phyloP scores from a whole-genome alignment of 2,888 invertebrate species.

The Sphaerophoria rueppellii region DNA sequence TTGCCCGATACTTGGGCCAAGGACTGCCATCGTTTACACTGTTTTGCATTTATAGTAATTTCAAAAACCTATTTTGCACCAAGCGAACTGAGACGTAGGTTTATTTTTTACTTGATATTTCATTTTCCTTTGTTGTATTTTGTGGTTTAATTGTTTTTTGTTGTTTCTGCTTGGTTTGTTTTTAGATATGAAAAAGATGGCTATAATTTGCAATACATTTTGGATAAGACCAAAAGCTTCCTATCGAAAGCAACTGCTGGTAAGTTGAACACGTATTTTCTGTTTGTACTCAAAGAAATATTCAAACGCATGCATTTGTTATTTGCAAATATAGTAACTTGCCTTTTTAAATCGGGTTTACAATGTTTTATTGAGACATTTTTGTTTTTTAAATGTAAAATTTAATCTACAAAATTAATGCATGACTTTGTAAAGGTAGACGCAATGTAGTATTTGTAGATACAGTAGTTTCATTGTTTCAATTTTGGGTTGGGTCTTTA shows the following conservation, averaged over 20 bases:
- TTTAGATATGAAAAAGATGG: conserved; percentile 81
- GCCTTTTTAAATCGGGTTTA: conserved; percentile 34
- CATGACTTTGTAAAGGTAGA: conserved; percentile 44
- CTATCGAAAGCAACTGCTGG: conserved; percentile 82
- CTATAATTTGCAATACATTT: conserved; percentile 82
- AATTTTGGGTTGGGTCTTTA: not conserved
- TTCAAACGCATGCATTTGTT: conserved; percentile 38
- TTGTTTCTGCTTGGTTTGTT: conserved; percentile 26
- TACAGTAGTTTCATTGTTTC: conserved; percentile 7
- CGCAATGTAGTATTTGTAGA: not conserved
- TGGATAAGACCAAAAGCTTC: conserved; percentile 82
- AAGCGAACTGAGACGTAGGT: conserved; percentile 82
- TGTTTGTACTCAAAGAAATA: conserved; percentile 5
- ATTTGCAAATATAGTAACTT: not conserved
- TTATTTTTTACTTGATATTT: conserved; percentile 31
- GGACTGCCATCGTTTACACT: conserved; percentile 82
- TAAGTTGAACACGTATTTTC: conserved; percentile 75
- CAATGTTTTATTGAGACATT: conserved; percentile 11
- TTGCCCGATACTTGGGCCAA: conserved; percentile 81
- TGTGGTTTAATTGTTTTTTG: conserved; percentile 2
- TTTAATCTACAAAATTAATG: conserved; percentile 5
- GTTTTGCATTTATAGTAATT: conserved; percentile 82
- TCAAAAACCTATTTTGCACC: conserved; percentile 82
- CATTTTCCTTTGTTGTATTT: not conserved
- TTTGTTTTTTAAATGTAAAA: too few relatives aligned